Percentiles rank a stretch among this genome's conserved stretches.
phyloP scores from a whole-genome alignment of 2,888 invertebrate species.

The Agrotis puta region DNA sequence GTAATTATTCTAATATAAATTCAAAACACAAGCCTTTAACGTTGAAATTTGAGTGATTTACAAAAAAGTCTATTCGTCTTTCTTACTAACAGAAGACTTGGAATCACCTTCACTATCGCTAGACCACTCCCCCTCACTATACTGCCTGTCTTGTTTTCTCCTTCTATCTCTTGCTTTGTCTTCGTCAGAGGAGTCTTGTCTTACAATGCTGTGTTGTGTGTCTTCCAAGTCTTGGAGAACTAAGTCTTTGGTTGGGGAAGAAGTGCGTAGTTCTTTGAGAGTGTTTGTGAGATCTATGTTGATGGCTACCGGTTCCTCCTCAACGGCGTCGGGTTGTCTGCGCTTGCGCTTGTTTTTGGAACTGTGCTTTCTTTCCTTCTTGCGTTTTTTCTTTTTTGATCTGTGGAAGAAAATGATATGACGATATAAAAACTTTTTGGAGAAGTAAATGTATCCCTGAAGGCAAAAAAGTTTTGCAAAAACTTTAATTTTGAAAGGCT shows the following conservation, averaged over 20 bases:
- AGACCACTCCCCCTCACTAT: constrained; percentile 89
- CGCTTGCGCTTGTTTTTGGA: constrained; percentile 79
- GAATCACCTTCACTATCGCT: constrained; percentile 84
- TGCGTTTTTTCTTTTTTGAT: constrained; percentile 82
- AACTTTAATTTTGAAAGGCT: too few species aligned
- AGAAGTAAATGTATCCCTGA: too few species aligned
- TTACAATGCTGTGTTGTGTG: constrained; percentile 43
- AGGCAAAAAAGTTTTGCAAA: too few species aligned
- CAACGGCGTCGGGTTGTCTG: constrained; percentile 67
- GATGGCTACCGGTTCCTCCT: constrained; percentile 70
- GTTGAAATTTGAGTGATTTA: constrained; percentile 16
- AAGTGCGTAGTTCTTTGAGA: constrained; percentile 80
- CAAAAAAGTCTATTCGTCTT: constrained; percentile 50
- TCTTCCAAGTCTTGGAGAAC: constrained; percentile 70
- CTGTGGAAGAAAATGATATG: constrained; percentile 62
- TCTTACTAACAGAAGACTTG: constrained; percentile 64
- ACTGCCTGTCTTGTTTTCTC: constrained; percentile 79
- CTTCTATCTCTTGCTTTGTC: constrained; percentile 66
- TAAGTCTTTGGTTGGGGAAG: constrained; percentile 83
- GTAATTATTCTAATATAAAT: constrained; percentile 23
- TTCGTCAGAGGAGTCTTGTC: constrained; percentile 71
- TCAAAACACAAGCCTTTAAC: not conserved
- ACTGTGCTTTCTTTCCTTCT: constrained; percentile 82
- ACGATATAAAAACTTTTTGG: too few species aligned
- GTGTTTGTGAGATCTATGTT: constrained; percentile 83